Base-by-base conservation (phyloP, 2,888 invertebrate genomes). In the Erebia ligea region DNA sequence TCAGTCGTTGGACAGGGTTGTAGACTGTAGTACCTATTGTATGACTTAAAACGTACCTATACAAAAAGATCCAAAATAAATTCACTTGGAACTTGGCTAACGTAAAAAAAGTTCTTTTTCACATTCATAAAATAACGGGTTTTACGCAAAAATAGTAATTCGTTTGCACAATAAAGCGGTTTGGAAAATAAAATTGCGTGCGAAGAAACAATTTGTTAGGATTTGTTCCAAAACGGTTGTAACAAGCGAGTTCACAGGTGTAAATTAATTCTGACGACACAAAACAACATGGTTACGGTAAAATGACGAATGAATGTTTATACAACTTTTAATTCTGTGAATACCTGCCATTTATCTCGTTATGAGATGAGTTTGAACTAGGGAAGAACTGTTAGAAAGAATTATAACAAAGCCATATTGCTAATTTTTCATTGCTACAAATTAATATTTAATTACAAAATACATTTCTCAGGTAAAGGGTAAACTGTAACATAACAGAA, bases 241-340 rank as follows among this genome's bases (percentile, higher is more conserved):
- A 65, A 69, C 67, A 34, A 62, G 58, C 54, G 19, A 21, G 15
- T 62, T 56, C 56, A 52, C 48, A 19, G 67, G 57, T 73, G 69
- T 72, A 65, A 72, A 72, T 72, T 69, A 66, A 64, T 64, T 64
- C 68, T 62, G 63, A 61, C 69, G 68, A 70, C 68, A 56, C 56
- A 58, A 70, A 62, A 61, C 67, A 21, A 54, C 34, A 50, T 21
- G 50, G 45, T 70, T 70, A 73, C 73, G 68, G 66, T 73, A 67
- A 73, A 54, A 59, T 70, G 70, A 69, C 8, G 34, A 64, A 64
- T 64, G 64, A 17, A 40, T 40, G 40, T 10, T 54, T 34, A 54
- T 64, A 40, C 17, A 40, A 40, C 52, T 54, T 54, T 64, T 64
- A 54, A 64, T 59, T 52, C 42, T 25, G 13, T 67, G 57, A 59